Evolutionary conservation across 2,797 vertebrate species (phyloP).

Genomic region (Tokudaia muenninki): DNA sequence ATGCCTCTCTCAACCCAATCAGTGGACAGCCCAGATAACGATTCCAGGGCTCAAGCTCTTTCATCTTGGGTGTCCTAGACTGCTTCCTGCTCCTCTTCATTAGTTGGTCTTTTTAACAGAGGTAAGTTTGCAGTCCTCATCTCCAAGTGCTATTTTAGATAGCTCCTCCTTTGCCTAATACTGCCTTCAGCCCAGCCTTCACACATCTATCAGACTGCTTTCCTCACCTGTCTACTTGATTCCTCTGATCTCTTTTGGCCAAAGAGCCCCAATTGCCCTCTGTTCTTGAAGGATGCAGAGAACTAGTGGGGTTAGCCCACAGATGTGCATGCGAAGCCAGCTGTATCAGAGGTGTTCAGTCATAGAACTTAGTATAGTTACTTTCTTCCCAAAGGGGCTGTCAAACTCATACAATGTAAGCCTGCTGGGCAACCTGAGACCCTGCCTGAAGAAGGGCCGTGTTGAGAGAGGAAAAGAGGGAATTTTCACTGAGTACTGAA

Average conservation of each 20-base stretch:
- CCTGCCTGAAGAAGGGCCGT: background rate
- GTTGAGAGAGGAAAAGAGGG: background rate
- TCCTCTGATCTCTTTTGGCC: background rate
- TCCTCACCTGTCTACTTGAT: background rate
- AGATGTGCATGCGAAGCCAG: background rate
- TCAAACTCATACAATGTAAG: background rate
- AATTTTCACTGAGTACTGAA: background rate
- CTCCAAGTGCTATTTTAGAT: constrained; percentile 7
- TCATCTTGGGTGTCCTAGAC: background rate
- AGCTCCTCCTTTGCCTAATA: background rate
- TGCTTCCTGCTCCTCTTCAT: background rate
- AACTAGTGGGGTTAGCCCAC: background rate
- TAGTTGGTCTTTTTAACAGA: background rate
- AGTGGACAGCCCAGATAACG: background rate
- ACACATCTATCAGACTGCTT: background rate
- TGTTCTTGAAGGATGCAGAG: background rate
- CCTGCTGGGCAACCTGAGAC: background rate
- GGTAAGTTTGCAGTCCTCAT: background rate
- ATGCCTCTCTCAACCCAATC: background rate
- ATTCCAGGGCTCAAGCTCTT: background rate
- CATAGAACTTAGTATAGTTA: background rate
- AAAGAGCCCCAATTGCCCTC: background rate
- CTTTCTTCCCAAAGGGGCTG: background rate
- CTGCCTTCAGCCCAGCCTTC: background rate
- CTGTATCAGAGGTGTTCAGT: background rate